phyloP scores from a whole-genome alignment of 92 coral and sea anemone genomes.

The Porites cylindrica region DNA sequence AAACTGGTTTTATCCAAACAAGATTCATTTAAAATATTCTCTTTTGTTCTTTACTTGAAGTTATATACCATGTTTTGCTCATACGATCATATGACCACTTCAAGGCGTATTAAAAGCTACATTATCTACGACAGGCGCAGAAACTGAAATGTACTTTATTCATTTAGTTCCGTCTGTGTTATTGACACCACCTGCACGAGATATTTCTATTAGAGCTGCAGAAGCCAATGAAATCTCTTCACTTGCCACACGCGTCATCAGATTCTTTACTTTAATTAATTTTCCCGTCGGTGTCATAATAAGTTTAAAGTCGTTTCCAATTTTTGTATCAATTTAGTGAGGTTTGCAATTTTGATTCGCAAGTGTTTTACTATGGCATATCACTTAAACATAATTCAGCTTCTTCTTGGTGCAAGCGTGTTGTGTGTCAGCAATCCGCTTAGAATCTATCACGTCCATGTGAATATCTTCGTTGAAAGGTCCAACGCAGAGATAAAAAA shows the following conservation, averaged over 20 bases:
- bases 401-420: neutral
- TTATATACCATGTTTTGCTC: too few species aligned
- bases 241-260: neutral
- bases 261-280: conserved; percentile 4
- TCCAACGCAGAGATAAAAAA: neutral
- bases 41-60: too few species aligned
- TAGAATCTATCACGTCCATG: neutral
- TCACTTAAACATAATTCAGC: neutral
- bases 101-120: too few species aligned
- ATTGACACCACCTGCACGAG: conserved; percentile 19
- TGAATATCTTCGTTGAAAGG: neutral
- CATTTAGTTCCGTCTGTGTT: neutral
- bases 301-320: neutral
- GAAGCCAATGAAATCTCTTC: conserved; percentile 9
- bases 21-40: too few species aligned
- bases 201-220: neutral
- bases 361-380: neutral
- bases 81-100: too few species aligned
- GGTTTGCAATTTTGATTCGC: neutral
- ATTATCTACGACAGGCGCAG: too few species aligned
- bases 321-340: neutral
- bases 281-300: neutral
- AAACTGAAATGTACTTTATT: neutral
- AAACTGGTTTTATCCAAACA: too few species aligned
- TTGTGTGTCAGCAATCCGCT: neutral